Evolutionary conservation across 2,113 vertebrate genomes (phyloP).

Genomic region (Dipodomys ordii): DNA sequence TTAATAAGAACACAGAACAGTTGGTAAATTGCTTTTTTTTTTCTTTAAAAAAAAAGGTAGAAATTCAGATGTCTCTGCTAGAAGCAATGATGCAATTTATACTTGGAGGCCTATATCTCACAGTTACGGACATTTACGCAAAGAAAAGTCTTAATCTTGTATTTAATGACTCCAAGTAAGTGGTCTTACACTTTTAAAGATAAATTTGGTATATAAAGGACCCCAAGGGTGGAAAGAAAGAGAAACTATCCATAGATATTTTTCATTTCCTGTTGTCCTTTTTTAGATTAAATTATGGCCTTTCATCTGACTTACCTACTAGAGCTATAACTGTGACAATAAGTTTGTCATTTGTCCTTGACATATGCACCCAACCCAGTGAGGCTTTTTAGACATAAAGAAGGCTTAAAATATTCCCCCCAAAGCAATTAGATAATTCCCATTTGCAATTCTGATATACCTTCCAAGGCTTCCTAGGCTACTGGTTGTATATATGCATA

Average conservation of each 20-base stretch:
- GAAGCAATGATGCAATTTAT: constrained; percentile 49
- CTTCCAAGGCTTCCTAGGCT: constrained; percentile 31
- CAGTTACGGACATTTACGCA: constrained; percentile 43
- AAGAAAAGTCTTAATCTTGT: constrained; percentile 30
- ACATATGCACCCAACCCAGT: not conserved
- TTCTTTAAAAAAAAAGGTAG: constrained; percentile 66
- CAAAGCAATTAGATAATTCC: constrained; percentile 32
- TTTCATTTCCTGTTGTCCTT: not conserved
- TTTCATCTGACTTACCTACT: constrained; percentile 43
- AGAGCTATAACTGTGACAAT: not conserved
- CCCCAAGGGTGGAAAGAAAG: not conserved
- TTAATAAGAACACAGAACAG: constrained; percentile 34
- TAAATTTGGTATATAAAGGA: constrained; percentile 52
- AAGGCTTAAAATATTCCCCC: constrained; percentile 26
- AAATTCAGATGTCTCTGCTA: constrained; percentile 11
- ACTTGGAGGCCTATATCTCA: not conserved
- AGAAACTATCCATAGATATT: not conserved
- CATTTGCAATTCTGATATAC: constrained; percentile 32
- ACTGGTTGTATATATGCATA: not conserved
- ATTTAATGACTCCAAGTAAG: constrained; percentile 60
- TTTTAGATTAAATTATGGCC: constrained; percentile 62
- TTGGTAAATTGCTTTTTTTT: constrained; percentile 71
- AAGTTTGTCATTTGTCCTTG: constrained; percentile 53
- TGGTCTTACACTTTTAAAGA: constrained; percentile 67
- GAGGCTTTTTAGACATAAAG: constrained; percentile 12